Conservation (phyloP, 1,140 invertebrate species). For the Laupala kohalensis region DNA sequence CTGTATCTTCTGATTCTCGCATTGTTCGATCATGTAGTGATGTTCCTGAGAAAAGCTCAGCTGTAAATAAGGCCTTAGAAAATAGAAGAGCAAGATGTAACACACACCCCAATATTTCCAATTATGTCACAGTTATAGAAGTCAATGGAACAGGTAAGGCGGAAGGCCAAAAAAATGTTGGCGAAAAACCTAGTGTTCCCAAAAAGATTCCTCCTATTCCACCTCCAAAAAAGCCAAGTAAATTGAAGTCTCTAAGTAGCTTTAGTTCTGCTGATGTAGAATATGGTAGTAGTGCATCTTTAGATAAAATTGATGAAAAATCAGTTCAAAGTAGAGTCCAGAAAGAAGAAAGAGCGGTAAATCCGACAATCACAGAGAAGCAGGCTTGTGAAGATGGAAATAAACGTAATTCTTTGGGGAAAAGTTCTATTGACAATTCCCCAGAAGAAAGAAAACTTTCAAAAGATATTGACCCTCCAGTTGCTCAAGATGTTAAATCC, state of each 20-base stretch:
- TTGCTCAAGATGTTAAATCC: background rate
- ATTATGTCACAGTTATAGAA: constrained; percentile 80
- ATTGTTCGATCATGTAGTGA: constrained; percentile 8
- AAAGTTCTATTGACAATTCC: constrained; percentile 28
- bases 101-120: constrained; percentile 36
- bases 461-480: constrained; percentile 7
- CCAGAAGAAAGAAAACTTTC: constrained; percentile 30
- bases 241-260: background rate
- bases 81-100: constrained; percentile 5
- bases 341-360: background rate
- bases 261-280: constrained; percentile 26
- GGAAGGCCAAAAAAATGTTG: background rate
- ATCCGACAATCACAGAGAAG: background rate
- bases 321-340: background rate
- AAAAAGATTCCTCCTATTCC: constrained; percentile 27
- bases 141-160: constrained; percentile 41
- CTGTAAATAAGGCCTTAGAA: background rate
- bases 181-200: constrained; percentile 14
- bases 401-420: constrained; percentile 27
- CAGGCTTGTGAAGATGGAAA: background rate
- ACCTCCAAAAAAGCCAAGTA: constrained; percentile 23
- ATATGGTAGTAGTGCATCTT: constrained; percentile 26
- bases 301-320: constrained; percentile 26
- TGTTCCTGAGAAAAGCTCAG: background rate
- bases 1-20: constrained; percentile 16